These are phyloP conservation scores for Neogale vison DNA, from an alignment of 2,113 vertebrate species.

Conservation along the genomic window DNA sequence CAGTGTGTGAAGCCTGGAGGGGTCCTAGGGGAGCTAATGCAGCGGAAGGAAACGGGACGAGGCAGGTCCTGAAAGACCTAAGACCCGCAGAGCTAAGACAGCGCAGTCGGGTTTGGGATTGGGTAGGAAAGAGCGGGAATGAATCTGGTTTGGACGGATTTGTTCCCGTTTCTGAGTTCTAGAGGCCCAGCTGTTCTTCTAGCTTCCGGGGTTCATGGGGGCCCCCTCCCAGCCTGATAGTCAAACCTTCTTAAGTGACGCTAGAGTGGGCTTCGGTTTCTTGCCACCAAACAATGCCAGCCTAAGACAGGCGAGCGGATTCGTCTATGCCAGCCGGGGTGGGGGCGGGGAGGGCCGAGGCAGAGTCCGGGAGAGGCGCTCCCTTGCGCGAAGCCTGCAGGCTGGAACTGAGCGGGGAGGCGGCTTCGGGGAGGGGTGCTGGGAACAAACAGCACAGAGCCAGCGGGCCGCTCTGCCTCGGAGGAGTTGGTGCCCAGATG, in stretches of 20 bases:
- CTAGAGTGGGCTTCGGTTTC: neutral
- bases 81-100: neutral
- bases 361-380: fast-evolving
- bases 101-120: fast-evolving
- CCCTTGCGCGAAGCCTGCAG: fast-evolving
- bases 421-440: fast-evolving
- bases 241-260: neutral
- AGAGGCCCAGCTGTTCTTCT: neutral
- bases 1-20: fast-evolving
- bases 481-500: neutral
- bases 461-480: fast-evolving
- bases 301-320: fast-evolving
- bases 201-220: neutral
- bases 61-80: too few species aligned
- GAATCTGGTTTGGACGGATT: fast-evolving
- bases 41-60: fast-evolving
- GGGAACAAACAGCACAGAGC: fast-evolving
- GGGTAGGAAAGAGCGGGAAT: fast-evolving
- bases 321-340: fast-evolving
- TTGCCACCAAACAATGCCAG: neutral
- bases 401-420: neutral
- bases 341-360: neutral
- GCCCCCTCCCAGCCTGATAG: neutral
- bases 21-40: fast-evolving
- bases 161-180: neutral